Percentiles rank a stretch among this genome's conserved stretches.
Evolutionary conservation across 2,888 invertebrate species (phyloP).

Genomic region (Imbricaverruca yamaguchii): DNA sequence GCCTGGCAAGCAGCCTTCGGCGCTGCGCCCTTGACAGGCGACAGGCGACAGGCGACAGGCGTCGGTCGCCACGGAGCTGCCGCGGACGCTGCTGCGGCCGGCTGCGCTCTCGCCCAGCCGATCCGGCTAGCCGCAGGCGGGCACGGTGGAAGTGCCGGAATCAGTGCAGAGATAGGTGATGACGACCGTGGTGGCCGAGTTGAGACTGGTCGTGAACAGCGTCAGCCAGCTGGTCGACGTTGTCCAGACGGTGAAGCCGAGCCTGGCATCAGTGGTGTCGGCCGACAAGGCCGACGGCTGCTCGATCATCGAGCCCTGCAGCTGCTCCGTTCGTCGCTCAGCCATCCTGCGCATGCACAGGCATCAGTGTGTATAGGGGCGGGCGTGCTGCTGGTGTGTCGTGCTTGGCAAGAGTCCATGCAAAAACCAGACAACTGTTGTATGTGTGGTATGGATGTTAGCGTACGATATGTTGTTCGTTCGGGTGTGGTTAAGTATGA

Average conservation of each 20-base stretch:
- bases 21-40: neutral
- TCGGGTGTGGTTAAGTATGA: too few relatives aligned
- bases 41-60: neutral
- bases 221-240: neutral
- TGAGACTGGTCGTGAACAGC: neutral
- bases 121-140: neutral
- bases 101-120: too few relatives aligned
- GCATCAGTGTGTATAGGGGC: neutral
- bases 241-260: conserved; percentile 7
- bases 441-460: too few relatives aligned
- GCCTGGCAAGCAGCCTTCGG: neutral
- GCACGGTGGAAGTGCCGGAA: neutral
- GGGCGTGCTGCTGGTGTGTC: neutral
- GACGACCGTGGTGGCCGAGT: neutral
- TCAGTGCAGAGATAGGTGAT: neutral
- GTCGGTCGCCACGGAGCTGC: too few relatives aligned
- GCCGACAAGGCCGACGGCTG: neutral
- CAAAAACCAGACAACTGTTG: neutral
- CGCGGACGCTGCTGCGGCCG: too few relatives aligned
- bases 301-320: neutral
- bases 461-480: too few relatives aligned
- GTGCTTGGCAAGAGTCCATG: neutral
- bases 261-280: neutral
- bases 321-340: neutral
- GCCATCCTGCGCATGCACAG: neutral